Evolutionary conservation across 2,888 invertebrate genomes (phyloP), one percentile per base, ranked within the genome.

Genomic region (Caenorhabditis uteleia): DNA sequence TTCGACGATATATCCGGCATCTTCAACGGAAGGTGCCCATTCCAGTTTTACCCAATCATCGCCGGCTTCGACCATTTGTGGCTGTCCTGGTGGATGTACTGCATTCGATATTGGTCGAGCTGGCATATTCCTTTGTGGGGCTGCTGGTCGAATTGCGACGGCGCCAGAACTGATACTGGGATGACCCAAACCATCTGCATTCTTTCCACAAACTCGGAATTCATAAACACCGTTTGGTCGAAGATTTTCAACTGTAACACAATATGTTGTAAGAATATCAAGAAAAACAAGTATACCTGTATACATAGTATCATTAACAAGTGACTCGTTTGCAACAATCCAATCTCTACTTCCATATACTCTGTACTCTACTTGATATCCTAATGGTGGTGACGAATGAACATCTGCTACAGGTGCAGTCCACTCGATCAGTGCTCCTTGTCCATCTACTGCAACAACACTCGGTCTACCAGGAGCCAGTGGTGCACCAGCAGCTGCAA

Each of bases 161-260:
- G 59, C 59, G 16, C 59, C 64, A 0, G 64, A 60, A 2, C 43
- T 53, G 23, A 46, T 18, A 25, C 64, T 64, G 8, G 77, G 75
- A 36, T 60, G 68, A 4, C 71, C 71, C 4, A 70, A 51, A 5
- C 81, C 82, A 26, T 80, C 80, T 12, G 70, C 69, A 44, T 80
- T 79, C 29, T 75, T 67, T 10, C 77, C 80, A 34, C 78, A 48
- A 2, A 83, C 77, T 21, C 82, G 75, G 50, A 83, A 83, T 58
- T 83, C 83, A 58, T 83, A 83, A 16, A 82, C 81, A n/a, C 81
- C 83, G 55, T 81, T 79, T 14, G 83, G 82, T 2, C 82, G 71
- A 12, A 83, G 71, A 38, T 77, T 78, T 38, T 65, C 61, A 29
- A 82, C 82, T 66, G 61, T n/a, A n/a, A n/a, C n/a, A n/a, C n/a